Conservation (phyloP, 2,113 vertebrate genomes). For the Athene noctua region DNA sequence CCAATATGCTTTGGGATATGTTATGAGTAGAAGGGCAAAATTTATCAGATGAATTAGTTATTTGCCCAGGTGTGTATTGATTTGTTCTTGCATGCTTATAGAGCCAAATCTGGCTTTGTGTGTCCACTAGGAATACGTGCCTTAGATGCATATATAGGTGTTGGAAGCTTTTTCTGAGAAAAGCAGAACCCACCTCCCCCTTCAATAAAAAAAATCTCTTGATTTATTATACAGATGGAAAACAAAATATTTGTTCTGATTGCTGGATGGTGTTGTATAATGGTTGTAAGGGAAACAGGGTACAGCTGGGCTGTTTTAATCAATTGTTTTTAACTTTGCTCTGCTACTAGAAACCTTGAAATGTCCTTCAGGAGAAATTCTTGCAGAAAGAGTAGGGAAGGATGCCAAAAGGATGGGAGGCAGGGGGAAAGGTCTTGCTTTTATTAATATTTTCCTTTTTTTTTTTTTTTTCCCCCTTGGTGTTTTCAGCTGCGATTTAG, state of each 20-base stretch:
- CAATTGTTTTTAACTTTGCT: neutral
- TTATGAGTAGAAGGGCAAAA: slow-evolving; percentile 1
- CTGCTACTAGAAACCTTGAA: slow-evolving; percentile 36
- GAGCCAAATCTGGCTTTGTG: slow-evolving; percentile 6
- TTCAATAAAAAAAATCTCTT: neutral
- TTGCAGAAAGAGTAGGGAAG: neutral
- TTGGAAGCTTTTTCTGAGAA: neutral
- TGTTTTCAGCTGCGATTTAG: neutral
- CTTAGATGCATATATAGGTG: neutral
- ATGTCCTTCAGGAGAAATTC: slow-evolving; percentile 20
- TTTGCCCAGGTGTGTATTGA: slow-evolving; percentile 1
- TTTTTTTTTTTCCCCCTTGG: neutral
- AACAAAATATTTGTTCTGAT: neutral
- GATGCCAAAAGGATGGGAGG: neutral
- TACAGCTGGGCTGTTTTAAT: neutral
- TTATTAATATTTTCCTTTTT: neutral
- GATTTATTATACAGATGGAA: neutral
- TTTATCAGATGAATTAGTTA: slow-evolving; percentile 1
- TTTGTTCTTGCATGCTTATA: neutral
- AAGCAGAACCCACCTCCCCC: neutral
- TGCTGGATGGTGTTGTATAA: neutral
- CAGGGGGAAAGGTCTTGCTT: neutral
- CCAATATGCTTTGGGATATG: slow-evolving; percentile 6
- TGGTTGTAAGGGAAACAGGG: neutral
- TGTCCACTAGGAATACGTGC: neutral